Percentiles rank a stretch among this genome's conserved stretches.
phyloP scores from a whole-genome alignment of 2,888 invertebrate species.

The Pegoplata infirma region DNA sequence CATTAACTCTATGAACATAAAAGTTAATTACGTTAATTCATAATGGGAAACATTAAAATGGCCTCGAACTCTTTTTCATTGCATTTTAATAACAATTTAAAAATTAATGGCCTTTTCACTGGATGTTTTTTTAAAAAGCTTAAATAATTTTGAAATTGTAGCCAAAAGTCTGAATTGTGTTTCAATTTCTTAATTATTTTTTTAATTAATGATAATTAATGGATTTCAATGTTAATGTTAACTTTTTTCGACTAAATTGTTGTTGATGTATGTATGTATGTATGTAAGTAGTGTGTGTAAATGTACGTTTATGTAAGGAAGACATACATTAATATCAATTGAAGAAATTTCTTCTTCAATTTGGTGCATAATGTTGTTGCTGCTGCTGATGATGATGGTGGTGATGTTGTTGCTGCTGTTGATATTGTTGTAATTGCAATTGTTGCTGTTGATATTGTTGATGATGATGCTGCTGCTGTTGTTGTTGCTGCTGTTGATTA shows the following conservation, averaged over 20 bases:
- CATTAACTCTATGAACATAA: no score
- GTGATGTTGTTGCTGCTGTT: slow-evolving; percentile 21
- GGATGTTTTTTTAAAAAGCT: no score
- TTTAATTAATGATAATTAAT: no score
- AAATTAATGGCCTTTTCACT: no score
- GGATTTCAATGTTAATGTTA: slow-evolving; percentile 57
- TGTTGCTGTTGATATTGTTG: slow-evolving; percentile 33
- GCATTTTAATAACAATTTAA: no score
- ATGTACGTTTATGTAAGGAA: slow-evolving; percentile 42
- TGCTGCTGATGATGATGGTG: slow-evolving; percentile 19
- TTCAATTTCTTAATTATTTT: slow-evolving; percentile 6
- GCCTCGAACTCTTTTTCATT: no score
- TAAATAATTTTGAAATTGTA: no score
- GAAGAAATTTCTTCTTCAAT: slow-evolving; percentile 24
- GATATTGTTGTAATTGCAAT: slow-evolving; percentile 37
- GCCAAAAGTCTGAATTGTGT: no score
- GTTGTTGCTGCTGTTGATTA: slow-evolving; percentile 40
- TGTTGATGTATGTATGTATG: slow-evolving; percentile 5
- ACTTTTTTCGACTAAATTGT: slow-evolving; percentile 56
- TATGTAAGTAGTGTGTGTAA: slow-evolving; percentile 8
- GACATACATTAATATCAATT: slow-evolving; percentile 28
- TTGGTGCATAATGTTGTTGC: slow-evolving; percentile 34
- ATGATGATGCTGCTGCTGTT: slow-evolving; percentile 24
- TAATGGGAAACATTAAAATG: no score
- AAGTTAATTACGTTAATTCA: no score